Conservation (phyloP, 2,797 vertebrate genomes). For the Gambusia yucatana region DNA sequence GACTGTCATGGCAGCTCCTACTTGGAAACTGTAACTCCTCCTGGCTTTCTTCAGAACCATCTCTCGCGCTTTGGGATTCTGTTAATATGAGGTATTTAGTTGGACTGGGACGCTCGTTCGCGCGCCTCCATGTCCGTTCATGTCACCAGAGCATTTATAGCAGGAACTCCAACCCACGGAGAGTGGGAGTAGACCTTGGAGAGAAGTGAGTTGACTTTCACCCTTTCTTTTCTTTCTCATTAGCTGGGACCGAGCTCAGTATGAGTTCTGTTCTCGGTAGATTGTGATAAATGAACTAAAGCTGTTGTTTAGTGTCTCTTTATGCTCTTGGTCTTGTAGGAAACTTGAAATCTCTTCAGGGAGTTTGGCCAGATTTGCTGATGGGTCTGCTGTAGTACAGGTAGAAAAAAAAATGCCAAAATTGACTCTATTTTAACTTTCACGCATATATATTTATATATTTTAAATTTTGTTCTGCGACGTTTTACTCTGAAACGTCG, state of each 20-base stretch:
- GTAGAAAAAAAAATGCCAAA: conserved; percentile 68
- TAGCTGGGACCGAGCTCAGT: background rate
- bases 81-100: conserved; percentile 63
- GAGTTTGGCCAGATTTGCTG: conserved; percentile 93
- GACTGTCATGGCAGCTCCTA: conserved; percentile 67
- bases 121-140: conserved; percentile 49
- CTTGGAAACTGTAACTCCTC: conserved; percentile 10
- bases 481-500: no score
- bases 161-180: conserved; percentile 50
- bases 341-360: conserved; percentile 93
- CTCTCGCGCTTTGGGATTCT: background rate
- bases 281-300: background rate
- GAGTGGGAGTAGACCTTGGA: conserved; percentile 75
- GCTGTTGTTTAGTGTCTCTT: background rate
- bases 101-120: conserved; percentile 32
- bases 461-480: no score
- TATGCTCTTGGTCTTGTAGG: conserved; percentile 72
- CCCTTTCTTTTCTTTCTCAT: background rate
- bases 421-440: background rate
- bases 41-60: no score
- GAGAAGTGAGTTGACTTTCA: conserved; percentile 77
- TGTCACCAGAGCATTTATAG: conserved; percentile 78
- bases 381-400: conserved; percentile 94
- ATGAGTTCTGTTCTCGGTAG: background rate
- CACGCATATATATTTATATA: background rate